A percentile compares a stretch with the other conserved stretches of the same genome.
Conservation (phyloP, 2,888 invertebrate genomes). For the Lepidonotus clava region DNA sequence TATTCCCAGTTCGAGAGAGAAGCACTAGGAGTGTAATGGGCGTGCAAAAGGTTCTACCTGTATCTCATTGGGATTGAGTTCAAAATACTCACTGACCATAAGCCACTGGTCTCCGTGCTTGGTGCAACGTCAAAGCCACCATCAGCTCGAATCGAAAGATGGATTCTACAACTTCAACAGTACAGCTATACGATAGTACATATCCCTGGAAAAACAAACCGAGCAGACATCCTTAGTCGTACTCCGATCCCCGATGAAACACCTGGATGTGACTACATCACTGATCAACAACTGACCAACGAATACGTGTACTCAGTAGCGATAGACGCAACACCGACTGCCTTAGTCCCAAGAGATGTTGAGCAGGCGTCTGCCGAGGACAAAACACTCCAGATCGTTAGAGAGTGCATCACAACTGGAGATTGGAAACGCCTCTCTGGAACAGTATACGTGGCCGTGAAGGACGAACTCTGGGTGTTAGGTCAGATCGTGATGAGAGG, state of each 20-base stretch:
- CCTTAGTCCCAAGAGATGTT: neutral
- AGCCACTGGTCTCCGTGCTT: slow-evolving; percentile 59
- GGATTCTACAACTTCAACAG: slow-evolving; percentile 66
- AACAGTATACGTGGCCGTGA: neutral
- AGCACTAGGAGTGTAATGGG: slow-evolving; percentile 62
- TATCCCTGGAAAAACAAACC: slow-evolving; percentile 64
- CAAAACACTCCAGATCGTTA: neutral
- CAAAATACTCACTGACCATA: slow-evolving; percentile 62
- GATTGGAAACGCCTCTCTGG: neutral
- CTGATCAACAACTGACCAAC: neutral
- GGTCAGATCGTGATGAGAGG: slow-evolving; percentile 51
- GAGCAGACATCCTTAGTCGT: slow-evolving; percentile 36
- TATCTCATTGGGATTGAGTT: slow-evolving; percentile 61
- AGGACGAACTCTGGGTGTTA: slow-evolving; percentile 31
- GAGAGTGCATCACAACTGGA: neutral
- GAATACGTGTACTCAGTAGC: neutral
- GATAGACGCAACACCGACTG: neutral
- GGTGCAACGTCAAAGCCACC: slow-evolving; percentile 62
- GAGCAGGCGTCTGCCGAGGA: neutral
- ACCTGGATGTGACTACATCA: neutral
- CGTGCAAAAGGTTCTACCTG: slow-evolving; percentile 59
- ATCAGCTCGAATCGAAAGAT: slow-evolving; percentile 66
- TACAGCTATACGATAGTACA: slow-evolving; percentile 62
- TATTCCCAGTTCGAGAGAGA: slow-evolving; percentile 65
- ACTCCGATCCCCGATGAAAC: neutral